Base-by-base conservation (phyloP, 2,113 vertebrate species). In the Poecilia latipinna region DNA sequence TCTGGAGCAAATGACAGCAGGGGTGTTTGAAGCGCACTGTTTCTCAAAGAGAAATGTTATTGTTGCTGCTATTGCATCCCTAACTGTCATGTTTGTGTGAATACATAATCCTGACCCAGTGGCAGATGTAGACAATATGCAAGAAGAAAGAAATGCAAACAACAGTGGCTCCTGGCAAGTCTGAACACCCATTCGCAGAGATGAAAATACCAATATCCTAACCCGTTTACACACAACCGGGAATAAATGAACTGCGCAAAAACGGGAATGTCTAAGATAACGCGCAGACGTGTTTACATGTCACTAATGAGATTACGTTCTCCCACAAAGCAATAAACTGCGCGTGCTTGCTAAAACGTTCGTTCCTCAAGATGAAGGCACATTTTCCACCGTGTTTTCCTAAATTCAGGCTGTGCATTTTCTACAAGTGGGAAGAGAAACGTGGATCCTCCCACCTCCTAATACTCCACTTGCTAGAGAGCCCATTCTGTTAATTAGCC, bases 51-150 rank as follows among this genome's bases (percentile, higher is more conserved):
- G 84, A 83, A 78, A 69, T 85, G 77, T 76, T 85, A 74, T 86
- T 91, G 86, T 86, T 78, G 72, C 72, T 83, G 70, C 67, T 64
- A 28, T 73, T 78, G 75, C 72, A 77, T 86, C 84, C 69, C 72
- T 79, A 66, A 86, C 87, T 88, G 82, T 89, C 79, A 79, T 75
- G 76, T 89, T 90, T 82, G 75, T 79, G 77, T 83, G 87, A 87
- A 74, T 89, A 83, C 89, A 93, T 90, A 93, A 93, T 92, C 92
- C 87, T 44, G 81, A 74, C 84, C 91, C 89, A 61, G 83, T 89
- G 86, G 90, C 90, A 89, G 87, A 87, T 82, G 82, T 88, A 92
- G 91, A 94, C 90, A 92, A 90, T 75, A 57, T 75, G 75, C 68
- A 84, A 42, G 83, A 83, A 80, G 71, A 76, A 84, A 61, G 61